Evolutionary conservation across 2,797 vertebrate genomes (phyloP), one percentile per base, ranked within the genome.

Genomic region (Aeoliscus strigatus): DNA sequence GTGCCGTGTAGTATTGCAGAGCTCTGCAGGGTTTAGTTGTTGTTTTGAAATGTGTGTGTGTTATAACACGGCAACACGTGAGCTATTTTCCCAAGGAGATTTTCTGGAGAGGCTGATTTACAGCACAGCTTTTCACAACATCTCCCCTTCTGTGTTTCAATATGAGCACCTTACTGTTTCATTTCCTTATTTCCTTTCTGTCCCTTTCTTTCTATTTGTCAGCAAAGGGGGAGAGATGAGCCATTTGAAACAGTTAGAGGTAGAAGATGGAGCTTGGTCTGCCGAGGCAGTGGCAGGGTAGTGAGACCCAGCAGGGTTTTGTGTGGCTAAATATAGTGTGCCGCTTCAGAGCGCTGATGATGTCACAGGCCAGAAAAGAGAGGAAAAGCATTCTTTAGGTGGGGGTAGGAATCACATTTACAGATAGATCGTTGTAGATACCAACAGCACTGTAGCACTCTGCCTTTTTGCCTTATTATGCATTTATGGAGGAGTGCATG

Each of bases 281-380:
- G 66, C 67, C 34, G 14, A 78, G 60, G 72, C 80, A 80, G 79
- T 80, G 82, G 83, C 75, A 76, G 82, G 84, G 81, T 80, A 80
- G 79, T 80, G 80, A 83, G 78, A 79, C 81, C 52, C 71, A 73
- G 72, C 56, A 70, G 73, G 82, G 67, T 76, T 80, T 77, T 75
- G 69, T 73, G 76, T 50, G 27, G 78, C 86, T 90, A 88, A 86
- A 90, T 89, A 86, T 90, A 90, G 87, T 77, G 70, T 26, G 21
- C 79, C 66, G 71, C 73, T 87, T 83, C 82, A 57, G 77, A 82
- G 76, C 51, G 48, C 64, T 87, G 83, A 81, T 88, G 86, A 90
- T 88, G 87, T 89, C 85, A 87, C 84, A 49, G 58, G 58, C 70
- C 60, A 40, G 77, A 49, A 59, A 60, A 59, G 51, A 52, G 46